These are phyloP conservation scores for Brotogeris chrysoptera DNA, from an alignment of 2,797 vertebrate genomes.

Conservation along the genomic window DNA sequence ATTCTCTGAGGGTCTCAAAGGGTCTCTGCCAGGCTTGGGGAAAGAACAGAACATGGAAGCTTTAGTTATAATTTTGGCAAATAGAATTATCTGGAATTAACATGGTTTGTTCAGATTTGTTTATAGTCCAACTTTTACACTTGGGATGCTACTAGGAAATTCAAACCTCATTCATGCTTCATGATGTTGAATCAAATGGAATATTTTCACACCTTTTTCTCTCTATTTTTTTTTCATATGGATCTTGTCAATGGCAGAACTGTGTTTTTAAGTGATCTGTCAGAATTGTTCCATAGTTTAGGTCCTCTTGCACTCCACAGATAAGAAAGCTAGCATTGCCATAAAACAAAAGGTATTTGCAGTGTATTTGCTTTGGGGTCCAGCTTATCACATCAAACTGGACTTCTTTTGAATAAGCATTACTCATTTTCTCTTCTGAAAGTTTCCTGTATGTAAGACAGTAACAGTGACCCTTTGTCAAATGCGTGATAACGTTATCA, in stretches of 20 bases:
- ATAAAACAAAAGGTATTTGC: not conserved
- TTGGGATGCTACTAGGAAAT: not conserved
- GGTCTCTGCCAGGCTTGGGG: not conserved
- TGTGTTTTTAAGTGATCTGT: not conserved
- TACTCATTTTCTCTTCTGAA: not conserved
- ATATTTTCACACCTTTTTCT: not conserved
- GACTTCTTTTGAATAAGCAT: not conserved
- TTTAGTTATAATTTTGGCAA: conserved; percentile 38
- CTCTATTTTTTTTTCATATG: not conserved
- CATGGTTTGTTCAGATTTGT: not conserved
- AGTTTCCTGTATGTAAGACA: not conserved
- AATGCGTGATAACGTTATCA: conserved; percentile 23
- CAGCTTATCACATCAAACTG: not conserved
- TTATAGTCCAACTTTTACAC: not conserved
- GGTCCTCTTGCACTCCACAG: not conserved
- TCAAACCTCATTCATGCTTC: not conserved
- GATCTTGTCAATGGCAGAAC: not conserved
- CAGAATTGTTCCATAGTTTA: not conserved
- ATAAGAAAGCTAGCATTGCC: not conserved
- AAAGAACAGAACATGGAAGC: not conserved
- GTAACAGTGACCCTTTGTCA: not conserved
- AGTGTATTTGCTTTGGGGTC: not conserved
- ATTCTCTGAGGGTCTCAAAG: not conserved
- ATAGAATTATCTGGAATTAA: not conserved
- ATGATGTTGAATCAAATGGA: not conserved